Conservation (phyloP, 2,797 vertebrate species). For the Crenuchus spilurus region DNA sequence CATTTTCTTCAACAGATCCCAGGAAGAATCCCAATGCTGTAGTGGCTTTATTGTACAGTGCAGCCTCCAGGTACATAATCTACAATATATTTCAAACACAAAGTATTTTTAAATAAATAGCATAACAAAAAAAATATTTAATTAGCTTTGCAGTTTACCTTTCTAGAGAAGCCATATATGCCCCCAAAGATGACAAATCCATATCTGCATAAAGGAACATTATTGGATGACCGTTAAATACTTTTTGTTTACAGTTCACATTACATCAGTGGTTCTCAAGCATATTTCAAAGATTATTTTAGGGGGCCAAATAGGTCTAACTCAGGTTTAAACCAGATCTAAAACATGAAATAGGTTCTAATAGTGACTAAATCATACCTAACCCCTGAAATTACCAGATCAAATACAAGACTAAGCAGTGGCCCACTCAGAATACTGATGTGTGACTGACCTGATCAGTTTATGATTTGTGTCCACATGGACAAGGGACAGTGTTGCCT, state of each 20-base stretch:
- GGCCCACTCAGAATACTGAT: not conserved
- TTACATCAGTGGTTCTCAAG: not conserved
- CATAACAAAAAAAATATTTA: too few relatives aligned
- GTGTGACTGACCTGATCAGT: not conserved
- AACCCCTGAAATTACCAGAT: not conserved
- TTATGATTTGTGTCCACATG: slow-evolving; percentile 5
- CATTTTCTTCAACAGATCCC: too few relatives aligned
- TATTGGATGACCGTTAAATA: not conserved
- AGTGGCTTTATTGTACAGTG: too few relatives aligned
- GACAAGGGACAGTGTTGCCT: not conserved
- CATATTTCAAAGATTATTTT: not conserved
- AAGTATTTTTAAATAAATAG: too few relatives aligned
- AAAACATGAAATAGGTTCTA: too few relatives aligned
- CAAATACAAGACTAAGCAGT: not conserved
- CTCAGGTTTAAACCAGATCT: too few relatives aligned
- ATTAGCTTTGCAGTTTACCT: too few relatives aligned
- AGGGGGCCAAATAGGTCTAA: too few relatives aligned
- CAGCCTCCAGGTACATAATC: too few relatives aligned
- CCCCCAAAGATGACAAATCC: slow-evolving; percentile 9
- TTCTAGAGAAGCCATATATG: slow-evolving; percentile 22
- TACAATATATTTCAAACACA: too few relatives aligned
- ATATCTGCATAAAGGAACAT: not conserved
- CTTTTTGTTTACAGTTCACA: too few relatives aligned
- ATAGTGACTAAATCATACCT: not conserved
- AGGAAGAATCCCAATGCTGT: too few relatives aligned